phyloP scores from a whole-genome alignment of 1,140 invertebrate genomes.

The Rhagoletis zephyria region DNA sequence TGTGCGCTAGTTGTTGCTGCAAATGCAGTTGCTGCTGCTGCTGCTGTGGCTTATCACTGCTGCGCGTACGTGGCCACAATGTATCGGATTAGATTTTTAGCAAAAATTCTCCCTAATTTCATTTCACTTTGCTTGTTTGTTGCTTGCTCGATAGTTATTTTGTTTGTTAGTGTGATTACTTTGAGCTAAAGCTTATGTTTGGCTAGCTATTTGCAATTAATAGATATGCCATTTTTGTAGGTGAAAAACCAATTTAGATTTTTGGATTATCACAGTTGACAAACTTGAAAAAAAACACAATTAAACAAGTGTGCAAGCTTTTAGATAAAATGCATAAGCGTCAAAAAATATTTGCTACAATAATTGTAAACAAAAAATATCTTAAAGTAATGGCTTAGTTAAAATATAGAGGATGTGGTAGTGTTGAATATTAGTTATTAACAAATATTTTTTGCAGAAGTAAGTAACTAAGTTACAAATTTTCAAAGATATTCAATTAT shows the following conservation, averaged over 20 bases:
- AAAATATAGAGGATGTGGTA: no score
- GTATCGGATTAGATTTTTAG: conserved; percentile 42
- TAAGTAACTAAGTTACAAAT: no score
- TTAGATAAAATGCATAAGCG: not conserved
- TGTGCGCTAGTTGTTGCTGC: not conserved
- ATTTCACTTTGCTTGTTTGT: conserved; percentile 35
- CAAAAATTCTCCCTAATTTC: conserved; percentile 27
- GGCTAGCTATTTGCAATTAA: conserved; percentile 35
- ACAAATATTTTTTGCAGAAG: no score
- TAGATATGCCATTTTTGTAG: conserved; percentile 44
- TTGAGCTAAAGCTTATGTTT: conserved; percentile 42
- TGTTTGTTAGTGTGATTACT: conserved; percentile 37
- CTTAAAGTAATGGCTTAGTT: no score
- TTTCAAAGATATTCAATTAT: no score
- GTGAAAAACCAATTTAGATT: conserved; percentile 48
- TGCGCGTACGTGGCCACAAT: conserved; percentile 36
- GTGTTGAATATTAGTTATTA: no score
- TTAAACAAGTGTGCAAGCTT: not conserved
- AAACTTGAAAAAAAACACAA: not conserved
- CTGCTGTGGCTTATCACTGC: conserved; percentile 21
- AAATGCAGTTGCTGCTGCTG: not conserved
- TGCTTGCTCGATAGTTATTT: not conserved
- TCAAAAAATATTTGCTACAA: not conserved
- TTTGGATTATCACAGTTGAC: conserved; percentile 19
- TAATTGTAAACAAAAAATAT: not conserved